Conservation (phyloP, 2,797 vertebrate species). For the Aulostomus chinensis region DNA sequence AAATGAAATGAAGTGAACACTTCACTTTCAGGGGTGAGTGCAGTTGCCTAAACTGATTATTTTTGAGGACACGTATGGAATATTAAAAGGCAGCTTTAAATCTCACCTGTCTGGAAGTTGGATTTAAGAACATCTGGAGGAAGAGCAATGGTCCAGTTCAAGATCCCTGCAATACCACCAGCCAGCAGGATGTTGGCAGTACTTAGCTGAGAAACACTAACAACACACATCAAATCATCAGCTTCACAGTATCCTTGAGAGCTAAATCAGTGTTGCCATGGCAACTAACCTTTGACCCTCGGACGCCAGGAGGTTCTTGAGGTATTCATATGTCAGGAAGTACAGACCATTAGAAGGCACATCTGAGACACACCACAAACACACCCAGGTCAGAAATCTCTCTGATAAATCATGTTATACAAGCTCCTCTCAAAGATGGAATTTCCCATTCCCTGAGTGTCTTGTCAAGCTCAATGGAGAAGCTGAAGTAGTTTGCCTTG, state of each 20-base stretch:
- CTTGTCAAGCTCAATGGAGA: no score
- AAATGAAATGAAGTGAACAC: no score
- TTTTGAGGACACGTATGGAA: no score
- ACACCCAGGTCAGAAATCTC: no score
- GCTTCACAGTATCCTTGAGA: background rate
- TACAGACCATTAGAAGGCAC: slow-evolving; percentile 80
- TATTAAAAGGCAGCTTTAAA: no score
- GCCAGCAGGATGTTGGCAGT: slow-evolving; percentile 78
- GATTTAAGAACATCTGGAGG: slow-evolving; percentile 84
- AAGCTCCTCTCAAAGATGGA: no score
- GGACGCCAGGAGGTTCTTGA: slow-evolving; percentile 75
- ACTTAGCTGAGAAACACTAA: slow-evolving; percentile 74
- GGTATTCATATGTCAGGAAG: slow-evolving; percentile 79
- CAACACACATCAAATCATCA: background rate
- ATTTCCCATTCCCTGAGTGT: no score
- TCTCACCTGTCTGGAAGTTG: slow-evolving; percentile 82
- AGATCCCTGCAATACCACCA: slow-evolving; percentile 76
- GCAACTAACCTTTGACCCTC: slow-evolving; percentile 76
- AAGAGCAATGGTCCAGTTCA: slow-evolving; percentile 82
- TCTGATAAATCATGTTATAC: no score
- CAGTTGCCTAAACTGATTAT: no score
- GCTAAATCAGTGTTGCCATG: background rate
- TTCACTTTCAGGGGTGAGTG: no score
- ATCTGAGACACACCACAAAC: slow-evolving; percentile 66
- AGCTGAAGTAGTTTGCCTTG: no score